These are phyloP conservation scores for Lacerta bilineata DNA, from an alignment of 2,797 vertebrate species.

Conservation along the genomic window DNA sequence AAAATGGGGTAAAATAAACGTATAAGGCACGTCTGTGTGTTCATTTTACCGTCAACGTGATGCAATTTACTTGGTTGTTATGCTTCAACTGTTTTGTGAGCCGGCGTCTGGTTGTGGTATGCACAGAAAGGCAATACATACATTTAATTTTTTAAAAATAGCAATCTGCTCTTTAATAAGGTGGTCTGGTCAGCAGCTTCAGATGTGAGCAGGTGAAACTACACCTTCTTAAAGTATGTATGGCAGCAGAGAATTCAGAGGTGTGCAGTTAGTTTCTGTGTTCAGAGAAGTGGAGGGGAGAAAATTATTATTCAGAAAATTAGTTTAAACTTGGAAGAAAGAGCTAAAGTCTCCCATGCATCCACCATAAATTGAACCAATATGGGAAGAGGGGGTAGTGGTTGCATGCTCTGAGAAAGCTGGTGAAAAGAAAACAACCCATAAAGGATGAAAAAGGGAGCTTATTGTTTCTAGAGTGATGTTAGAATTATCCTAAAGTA, in stretches of 20 bases:
- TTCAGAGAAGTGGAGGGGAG: background rate
- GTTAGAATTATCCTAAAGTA: slow-evolving; percentile 23
- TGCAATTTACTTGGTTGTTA: background rate
- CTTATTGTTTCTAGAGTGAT: slow-evolving; percentile 48
- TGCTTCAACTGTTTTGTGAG: background rate
- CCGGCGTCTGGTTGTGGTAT: background rate
- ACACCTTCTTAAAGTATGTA: background rate
- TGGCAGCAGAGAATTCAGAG: slow-evolving; percentile 4
- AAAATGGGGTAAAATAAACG: no score
- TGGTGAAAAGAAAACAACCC: background rate
- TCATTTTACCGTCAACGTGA: background rate
- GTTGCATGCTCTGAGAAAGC: slow-evolving; percentile 60
- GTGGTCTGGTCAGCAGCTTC: background rate
- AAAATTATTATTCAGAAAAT: slow-evolving; percentile 69
- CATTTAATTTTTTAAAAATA: background rate
- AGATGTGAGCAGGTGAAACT: background rate
- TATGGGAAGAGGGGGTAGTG: slow-evolving; percentile 33
- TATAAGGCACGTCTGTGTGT: background rate
- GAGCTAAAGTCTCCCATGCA: slow-evolving; percentile 61
- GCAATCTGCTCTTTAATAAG: background rate
- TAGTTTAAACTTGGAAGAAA: slow-evolving; percentile 60
- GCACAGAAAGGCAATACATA: background rate
- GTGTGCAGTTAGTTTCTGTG: slow-evolving; percentile 27
- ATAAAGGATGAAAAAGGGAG: slow-evolving; percentile 10
- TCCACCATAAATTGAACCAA: slow-evolving; percentile 64